Evolutionary conservation across 2,888 invertebrate species (phyloP).

Genomic region (Tinea semifulvella): DNA sequence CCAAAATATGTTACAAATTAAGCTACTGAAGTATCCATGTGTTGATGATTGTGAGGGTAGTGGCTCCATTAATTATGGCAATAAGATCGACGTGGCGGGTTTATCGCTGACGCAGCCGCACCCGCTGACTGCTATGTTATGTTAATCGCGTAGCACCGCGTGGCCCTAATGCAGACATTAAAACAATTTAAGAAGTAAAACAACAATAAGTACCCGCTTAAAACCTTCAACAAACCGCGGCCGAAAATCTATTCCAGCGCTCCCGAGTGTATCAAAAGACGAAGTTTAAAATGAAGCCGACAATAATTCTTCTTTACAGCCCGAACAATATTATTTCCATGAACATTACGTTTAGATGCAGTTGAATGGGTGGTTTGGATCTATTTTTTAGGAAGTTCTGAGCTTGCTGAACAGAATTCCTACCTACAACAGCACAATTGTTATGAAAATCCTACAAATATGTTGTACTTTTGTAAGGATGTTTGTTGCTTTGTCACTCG

Average conservation of each 20-base stretch:
- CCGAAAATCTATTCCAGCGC: slow-evolving; percentile 10
- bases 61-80: slow-evolving; percentile 54
- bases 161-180: slow-evolving; percentile 53
- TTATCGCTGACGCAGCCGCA: slow-evolving; percentile 48
- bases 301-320: slow-evolving; percentile 1
- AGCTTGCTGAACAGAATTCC: no score
- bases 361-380: no score
- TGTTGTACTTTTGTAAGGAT: no score
- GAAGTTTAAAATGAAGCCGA: neutral
- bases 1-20: neutral
- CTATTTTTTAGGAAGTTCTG: no score
- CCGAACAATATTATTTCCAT: neutral
- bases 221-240: slow-evolving; percentile 14
- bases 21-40: neutral
- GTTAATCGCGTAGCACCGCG: slow-evolving; percentile 54
- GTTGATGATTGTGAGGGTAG: slow-evolving; percentile 1
- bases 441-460: no score
- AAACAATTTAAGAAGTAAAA: slow-evolving; percentile 64
- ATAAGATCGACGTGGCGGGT: slow-evolving; percentile 49
- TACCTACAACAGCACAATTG: no score
- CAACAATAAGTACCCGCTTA: slow-evolving; percentile 44
- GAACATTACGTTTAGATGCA: no score
- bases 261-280: slow-evolving; percentile 11
- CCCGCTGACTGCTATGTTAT: slow-evolving; percentile 38
- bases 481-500: no score